These are phyloP conservation scores for Agonopterix alstromeriana DNA, from an alignment of 2,888 invertebrate genomes.

Conservation along the genomic window DNA sequence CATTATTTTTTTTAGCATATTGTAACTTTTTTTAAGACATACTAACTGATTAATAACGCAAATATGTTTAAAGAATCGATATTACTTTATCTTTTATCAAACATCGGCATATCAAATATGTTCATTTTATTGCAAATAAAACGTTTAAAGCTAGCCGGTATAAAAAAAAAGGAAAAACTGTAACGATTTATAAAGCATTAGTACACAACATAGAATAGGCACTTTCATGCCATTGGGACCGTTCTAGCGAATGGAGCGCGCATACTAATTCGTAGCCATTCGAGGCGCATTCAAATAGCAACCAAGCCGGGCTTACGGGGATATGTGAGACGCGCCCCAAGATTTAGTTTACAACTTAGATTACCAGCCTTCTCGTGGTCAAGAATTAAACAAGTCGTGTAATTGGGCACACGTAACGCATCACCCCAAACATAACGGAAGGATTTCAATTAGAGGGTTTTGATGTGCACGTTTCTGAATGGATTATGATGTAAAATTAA, in stretches of 20 bases:
- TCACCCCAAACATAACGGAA: neutral
- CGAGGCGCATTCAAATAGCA: slow-evolving; percentile 66
- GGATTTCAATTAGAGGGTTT: neutral
- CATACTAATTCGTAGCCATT: slow-evolving; percentile 45
- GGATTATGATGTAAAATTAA: no score
- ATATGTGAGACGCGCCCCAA: slow-evolving; percentile 72
- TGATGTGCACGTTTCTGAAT: neutral
- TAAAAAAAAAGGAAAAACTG: no score
- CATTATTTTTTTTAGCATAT: no score
- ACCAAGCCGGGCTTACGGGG: slow-evolving; percentile 63
- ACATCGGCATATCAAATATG: no score
- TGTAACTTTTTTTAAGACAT: no score
- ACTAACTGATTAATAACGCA: no score
- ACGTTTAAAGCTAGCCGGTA: no score
- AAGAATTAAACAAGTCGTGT: slow-evolving; percentile 69
- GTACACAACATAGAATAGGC: slow-evolving; percentile 46
- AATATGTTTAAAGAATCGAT: no score
- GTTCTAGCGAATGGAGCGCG: slow-evolving; percentile 51
- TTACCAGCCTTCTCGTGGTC: slow-evolving; percentile 58
- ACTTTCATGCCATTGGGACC: slow-evolving; percentile 51
- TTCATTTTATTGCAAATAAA: no score
- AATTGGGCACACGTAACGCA: slow-evolving; percentile 49
- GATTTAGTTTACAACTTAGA: slow-evolving; percentile 75
- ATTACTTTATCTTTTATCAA: no score
- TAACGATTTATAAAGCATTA: no score